Percentiles rank a stretch among this genome's conserved stretches.
phyloP scores from a whole-genome alignment of 2,113 vertebrate species.

The Aptenodytes patagonicus region DNA sequence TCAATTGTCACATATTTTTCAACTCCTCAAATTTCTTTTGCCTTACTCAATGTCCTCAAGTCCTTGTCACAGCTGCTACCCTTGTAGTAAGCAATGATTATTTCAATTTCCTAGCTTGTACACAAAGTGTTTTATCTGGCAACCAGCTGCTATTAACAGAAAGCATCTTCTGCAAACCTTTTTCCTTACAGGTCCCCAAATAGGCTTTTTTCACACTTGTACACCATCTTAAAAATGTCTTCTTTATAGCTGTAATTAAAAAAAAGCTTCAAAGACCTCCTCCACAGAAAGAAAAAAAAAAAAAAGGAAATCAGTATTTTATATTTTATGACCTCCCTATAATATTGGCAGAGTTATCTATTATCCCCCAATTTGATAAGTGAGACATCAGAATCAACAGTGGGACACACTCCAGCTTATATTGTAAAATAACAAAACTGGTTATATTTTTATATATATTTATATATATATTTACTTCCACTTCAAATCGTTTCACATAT shows the following conservation, averaged over 20 bases:
- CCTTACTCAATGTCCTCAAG: neutral
- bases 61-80: neutral
- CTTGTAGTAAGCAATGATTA: neutral
- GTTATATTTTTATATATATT: neutral
- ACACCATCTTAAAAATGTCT: neutral
- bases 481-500: neutral
- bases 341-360: neutral
- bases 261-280: neutral
- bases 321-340: neutral
- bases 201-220: neutral
- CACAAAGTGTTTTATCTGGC: neutral
- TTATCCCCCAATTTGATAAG: neutral
- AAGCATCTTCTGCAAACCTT: neutral
- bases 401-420: neutral
- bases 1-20: neutral
- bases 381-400: neutral
- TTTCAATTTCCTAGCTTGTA: neutral
- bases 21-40: neutral
- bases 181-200: neutral
- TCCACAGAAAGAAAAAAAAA: neutral
- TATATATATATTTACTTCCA: neutral
- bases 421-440: neutral
- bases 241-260: neutral
- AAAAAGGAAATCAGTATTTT: neutral
- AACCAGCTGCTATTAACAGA: neutral